Evolutionary conservation across 2,797 vertebrate species (phyloP).

Genomic region (Squalus acanthias): DNA sequence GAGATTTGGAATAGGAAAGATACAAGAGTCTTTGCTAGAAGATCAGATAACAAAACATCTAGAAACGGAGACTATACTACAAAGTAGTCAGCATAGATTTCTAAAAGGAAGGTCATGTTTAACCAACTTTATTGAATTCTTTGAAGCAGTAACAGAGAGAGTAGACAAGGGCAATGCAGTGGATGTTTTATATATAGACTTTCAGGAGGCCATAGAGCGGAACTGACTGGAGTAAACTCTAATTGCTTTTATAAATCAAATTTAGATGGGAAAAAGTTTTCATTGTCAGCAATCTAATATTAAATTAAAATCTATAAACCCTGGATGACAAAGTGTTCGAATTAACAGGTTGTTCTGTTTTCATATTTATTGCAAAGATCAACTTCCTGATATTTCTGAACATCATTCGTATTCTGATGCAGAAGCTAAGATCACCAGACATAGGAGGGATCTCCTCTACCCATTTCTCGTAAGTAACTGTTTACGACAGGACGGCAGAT

Average conservation of each 20-base stretch:
- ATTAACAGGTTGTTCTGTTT: neutral
- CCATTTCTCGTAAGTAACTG: constrained; percentile 15
- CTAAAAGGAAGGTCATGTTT: neutral
- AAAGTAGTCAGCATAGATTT: neutral
- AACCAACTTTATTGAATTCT: neutral
- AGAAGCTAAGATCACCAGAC: constrained; percentile 15
- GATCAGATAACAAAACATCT: too few species aligned
- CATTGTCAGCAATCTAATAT: neutral
- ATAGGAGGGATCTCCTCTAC: neutral
- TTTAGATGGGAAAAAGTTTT: neutral
- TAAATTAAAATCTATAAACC: neutral
- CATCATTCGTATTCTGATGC: constrained; percentile 22
- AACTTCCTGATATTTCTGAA: constrained; percentile 38
- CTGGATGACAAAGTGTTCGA: too few species aligned
- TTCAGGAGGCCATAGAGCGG: neutral
- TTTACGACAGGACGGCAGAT: too few species aligned
- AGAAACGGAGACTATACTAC: neutral
- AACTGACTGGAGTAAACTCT: neutral
- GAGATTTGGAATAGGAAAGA: neutral
- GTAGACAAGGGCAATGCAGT: neutral
- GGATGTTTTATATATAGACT: neutral
- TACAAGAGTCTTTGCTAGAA: too few species aligned
- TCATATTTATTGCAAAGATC: neutral
- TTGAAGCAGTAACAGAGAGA: neutral
- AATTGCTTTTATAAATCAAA: neutral